Evolutionary conservation across 1,140 invertebrate genomes (phyloP), one percentile per base, ranked within the genome.

Genomic region (Pseudobourletiella spinata): DNA sequence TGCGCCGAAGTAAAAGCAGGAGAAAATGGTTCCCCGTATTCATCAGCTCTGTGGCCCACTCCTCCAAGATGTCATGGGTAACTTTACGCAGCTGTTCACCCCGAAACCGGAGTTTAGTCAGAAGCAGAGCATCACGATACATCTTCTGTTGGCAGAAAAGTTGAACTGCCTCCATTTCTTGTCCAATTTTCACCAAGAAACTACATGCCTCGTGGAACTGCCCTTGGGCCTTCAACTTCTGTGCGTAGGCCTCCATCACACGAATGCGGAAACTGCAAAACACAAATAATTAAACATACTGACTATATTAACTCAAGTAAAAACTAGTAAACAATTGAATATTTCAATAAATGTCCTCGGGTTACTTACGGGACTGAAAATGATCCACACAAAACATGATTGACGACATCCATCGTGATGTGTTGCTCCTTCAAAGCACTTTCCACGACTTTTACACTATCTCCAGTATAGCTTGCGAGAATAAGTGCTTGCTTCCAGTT

Each of bases 61-160:
- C 61, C 20, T 54, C 48, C 3, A 42, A 25, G 8, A 62, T 25
- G 25, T 62, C 20, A 8, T 43, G 6, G 2, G 48, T 2, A 15
- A 56, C 16, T 39, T 39, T n/a, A 39, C 35, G 26, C 18, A 25
- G 22, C 29, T 48, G 20, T 4, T 50, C 15, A 26, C 20, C n/a
- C 6, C 35, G 32, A 29, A 61, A 30, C 2, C 18, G 35, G 24
- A 22, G 18, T 46, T 61, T 67, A 0, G 54, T 29, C 8, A 64
- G 20, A 15, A 28, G 28, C n/a, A 62, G 30, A n/a, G 65, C 65
- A 24, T 67, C 65, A 32, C 61, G 61, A 35, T 57, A 67, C 26
- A 64, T 26, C 22, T 57, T 57, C 32, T 61, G 43, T 3, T 55
- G 35, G 1, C 52, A 18, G 2, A 64, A 30, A 8, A 67, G 26